Conservation (phyloP, 2,113 vertebrate species). For the Ceyx cyanopectus region DNA sequence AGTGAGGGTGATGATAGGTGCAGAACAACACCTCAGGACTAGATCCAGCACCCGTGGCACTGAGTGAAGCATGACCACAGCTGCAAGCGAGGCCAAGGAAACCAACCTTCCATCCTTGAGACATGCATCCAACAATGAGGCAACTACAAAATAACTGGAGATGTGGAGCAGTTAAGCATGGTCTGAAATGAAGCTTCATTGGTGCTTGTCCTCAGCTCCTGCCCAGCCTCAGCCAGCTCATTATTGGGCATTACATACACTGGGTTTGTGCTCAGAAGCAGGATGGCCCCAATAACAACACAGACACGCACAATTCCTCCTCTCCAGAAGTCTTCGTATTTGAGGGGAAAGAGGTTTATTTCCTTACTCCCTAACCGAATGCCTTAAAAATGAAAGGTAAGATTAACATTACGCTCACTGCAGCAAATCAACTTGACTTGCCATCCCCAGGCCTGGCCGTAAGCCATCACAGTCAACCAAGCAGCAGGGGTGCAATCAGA, state of each 20-base stretch:
- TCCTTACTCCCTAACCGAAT: neutral
- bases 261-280: neutral
- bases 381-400: neutral
- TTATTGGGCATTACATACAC: neutral
- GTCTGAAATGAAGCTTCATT: neutral
- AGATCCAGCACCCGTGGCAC: neutral
- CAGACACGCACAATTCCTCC: neutral
- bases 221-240: neutral
- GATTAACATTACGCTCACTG: neutral
- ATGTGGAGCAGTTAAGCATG: neutral
- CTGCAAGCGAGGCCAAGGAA: neutral
- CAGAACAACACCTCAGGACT: neutral
- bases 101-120: neutral
- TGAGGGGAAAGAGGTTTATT: neutral
- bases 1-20: neutral
- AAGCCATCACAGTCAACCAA: neutral
- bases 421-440: neutral
- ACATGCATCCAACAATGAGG: neutral
- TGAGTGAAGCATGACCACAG: neutral
- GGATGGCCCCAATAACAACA: neutral
- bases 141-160: neutral
- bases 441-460: neutral
- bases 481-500: slow-evolving; percentile 3
- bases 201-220: neutral
- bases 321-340: neutral